phyloP scores from a whole-genome alignment of 2,888 invertebrate genomes.

The Dorcus parallelipipedus region DNA sequence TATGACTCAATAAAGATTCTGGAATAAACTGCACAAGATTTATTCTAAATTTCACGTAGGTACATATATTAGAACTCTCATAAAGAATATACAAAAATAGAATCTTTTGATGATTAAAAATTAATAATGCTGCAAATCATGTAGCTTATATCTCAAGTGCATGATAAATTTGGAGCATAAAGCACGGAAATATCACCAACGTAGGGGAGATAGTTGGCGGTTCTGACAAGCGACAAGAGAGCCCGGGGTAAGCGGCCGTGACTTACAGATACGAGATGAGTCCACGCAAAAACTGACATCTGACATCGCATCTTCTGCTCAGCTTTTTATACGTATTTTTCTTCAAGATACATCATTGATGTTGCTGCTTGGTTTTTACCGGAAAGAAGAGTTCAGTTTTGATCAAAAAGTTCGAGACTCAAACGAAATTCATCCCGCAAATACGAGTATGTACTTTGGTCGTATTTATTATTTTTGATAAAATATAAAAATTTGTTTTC shows the following conservation, averaged over 20 bases:
- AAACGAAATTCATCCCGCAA: slow-evolving; percentile 3
- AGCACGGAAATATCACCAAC: slow-evolving; percentile 26
- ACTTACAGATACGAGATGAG: slow-evolving; percentile 31
- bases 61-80: too few species aligned
- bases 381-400: slow-evolving; percentile 23
- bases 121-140: slow-evolving; percentile 14
- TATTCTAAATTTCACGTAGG: too few species aligned
- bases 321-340: slow-evolving; percentile 30
- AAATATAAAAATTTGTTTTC: not conserved
- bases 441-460: not conserved
- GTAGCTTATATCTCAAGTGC: not conserved
- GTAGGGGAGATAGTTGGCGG: slow-evolving; percentile 26
- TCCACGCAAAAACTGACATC: slow-evolving; percentile 35
- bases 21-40: too few species aligned
- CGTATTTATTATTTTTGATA: not conserved
- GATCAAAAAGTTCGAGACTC: slow-evolving; percentile 16
- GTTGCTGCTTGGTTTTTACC: slow-evolving; percentile 25
- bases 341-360: slow-evolving; percentile 32
- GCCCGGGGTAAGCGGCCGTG: slow-evolving; percentile 32
- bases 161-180: slow-evolving; percentile 2
- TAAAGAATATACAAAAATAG: too few species aligned
- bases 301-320: slow-evolving; percentile 33
- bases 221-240: slow-evolving; percentile 33
- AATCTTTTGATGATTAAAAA: not conserved
- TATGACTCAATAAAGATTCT: too few species aligned